A percentile compares a stretch with the other conserved stretches of the same genome.
These are phyloP conservation scores for Herminia tarsipennalis DNA, from an alignment of 2,888 invertebrate species.

Conservation along the genomic window DNA sequence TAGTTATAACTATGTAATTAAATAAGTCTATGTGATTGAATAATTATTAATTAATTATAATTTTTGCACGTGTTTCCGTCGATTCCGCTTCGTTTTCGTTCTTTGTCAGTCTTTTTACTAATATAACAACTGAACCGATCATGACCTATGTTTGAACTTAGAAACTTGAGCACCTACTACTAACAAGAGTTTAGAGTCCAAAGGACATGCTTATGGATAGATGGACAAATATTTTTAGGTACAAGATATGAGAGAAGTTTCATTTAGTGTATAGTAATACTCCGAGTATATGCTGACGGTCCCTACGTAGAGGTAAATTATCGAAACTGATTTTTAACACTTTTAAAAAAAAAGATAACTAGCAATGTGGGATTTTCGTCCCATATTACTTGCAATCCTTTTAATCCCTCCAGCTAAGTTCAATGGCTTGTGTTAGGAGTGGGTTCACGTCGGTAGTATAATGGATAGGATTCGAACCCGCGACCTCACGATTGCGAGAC, in stretches of 20 bases:
- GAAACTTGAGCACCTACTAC: conserved; percentile 40
- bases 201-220: conserved; percentile 22
- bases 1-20: conserved; percentile 76
- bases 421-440: no score
- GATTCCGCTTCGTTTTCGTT: conserved; percentile 62
- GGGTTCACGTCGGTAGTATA: no score
- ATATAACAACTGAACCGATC: conserved; percentile 46
- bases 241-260: conserved; percentile 9
- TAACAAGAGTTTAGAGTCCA: conserved; percentile 39
- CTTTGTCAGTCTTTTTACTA: conserved; percentile 73
- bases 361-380: no score
- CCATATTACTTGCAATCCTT: no score
- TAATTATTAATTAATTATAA: conserved; percentile 58
- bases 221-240: conserved; percentile 6
- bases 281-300: no score
- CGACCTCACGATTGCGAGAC: no score
- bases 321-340: no score
- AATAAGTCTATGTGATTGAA: conserved; percentile 79
- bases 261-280: conserved; percentile 19
- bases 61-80: conserved; percentile 64
- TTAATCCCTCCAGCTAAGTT: no score
- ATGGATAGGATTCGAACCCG: no score
- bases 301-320: no score
- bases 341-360: no score
- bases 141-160: conserved; percentile 38